Conservation (phyloP, 2,888 invertebrate genomes). For the Drosophila melanocephala region DNA sequence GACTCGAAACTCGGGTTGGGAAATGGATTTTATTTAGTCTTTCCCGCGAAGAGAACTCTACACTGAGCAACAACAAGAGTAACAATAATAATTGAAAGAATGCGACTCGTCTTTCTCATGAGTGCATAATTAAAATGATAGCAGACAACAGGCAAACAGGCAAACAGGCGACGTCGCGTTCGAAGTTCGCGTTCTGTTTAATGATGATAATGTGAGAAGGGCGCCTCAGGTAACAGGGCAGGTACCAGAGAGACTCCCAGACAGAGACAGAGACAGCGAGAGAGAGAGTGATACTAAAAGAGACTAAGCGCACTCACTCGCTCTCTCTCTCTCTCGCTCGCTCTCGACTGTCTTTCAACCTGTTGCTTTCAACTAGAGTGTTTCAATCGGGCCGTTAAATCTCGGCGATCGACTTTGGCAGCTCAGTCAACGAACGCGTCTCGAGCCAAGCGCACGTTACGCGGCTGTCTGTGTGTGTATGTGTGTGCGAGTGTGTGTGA, state of each 20-base stretch:
- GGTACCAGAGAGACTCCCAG: conserved; percentile 14
- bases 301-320: conserved; percentile 7
- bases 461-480: conserved; percentile 17
- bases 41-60: conserved; percentile 59
- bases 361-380: conserved; percentile 54
- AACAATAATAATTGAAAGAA: conserved; percentile 39
- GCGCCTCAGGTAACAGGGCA: conserved; percentile 68
- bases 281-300: conserved; percentile 1
- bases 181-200: conserved; percentile 63
- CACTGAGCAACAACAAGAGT: conserved; percentile 33
- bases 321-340: conserved; percentile 9
- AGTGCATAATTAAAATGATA: conserved; percentile 75
- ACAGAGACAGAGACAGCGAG: conserved; percentile 6
- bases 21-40: conserved; percentile 44
- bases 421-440: conserved; percentile 80
- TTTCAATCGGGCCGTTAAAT: conserved; percentile 67
- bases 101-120: conserved; percentile 66
- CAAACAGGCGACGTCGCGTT: conserved; percentile 59
- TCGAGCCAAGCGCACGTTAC: conserved; percentile 72
- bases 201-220: conserved; percentile 78
- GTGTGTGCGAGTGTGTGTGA: conserved; percentile 4
- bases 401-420: conserved; percentile 60
- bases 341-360: conserved; percentile 10
- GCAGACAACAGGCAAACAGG: conserved; percentile 25
- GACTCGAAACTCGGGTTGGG: conserved; percentile 47